Base-by-base conservation (phyloP, 2,797 vertebrate genomes). In the Loris lydekkerianus region DNA sequence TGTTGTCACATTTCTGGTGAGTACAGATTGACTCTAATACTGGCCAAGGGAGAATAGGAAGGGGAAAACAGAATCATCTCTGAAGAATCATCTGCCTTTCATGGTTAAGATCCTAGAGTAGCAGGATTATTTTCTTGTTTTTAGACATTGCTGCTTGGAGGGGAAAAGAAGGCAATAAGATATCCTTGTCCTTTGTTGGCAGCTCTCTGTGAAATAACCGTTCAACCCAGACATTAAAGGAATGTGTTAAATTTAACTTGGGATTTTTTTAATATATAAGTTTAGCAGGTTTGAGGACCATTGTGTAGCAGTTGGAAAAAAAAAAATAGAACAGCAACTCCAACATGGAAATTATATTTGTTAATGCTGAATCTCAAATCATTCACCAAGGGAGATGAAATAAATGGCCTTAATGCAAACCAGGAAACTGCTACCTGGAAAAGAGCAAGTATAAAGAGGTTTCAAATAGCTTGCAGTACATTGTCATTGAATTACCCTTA, bases 361-460 rank as follows among this genome's bases (percentile, higher is more conserved):
- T 96, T 94, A 95, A 77, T 96, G 34, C 46, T 49, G 31, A 93
- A 73, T 95, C 31, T 91, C 58, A 93, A 72, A 72, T 92, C 56
- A 82, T 94, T 95, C 81, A 72, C 82, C 89, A 96, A 93, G 81
- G 93, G 84, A 87, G 73, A 89, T 91, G 86, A 89, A 94, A 73
- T 93, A 93, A 94, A 76, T 92, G 77, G 81, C 73, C 60, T 86
- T 96, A 92, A 84, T 96, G 65, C 81, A 97, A 90, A 90, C 73
- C 89, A 93, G 78, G 70, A 92, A 97, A 73, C 82, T 95, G 58
- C 58, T 96, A 67, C 91, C 86, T 96, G 89, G 87, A 92, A 90
- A 95, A 96, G 69, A 96, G 34, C 56, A 69, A 81, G 65, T 86
- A 25, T 87, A 86, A 92, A 58, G 89, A 87, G 86, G 77, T 93